Evolutionary conservation across 2,113 vertebrate species (phyloP).

Genomic region (Dinomys branickii): DNA sequence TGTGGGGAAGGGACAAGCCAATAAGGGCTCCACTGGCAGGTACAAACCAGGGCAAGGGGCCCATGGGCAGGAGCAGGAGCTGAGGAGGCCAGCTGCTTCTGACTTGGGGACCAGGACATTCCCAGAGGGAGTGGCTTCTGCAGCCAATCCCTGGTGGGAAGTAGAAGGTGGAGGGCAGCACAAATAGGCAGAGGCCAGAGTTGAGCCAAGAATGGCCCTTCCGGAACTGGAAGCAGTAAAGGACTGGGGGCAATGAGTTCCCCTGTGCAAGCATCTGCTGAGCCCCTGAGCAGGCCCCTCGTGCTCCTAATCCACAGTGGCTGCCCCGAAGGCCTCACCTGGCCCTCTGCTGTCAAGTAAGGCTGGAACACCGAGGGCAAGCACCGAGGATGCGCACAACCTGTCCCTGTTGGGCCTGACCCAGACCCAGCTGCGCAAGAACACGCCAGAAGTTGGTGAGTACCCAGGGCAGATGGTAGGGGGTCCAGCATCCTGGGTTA

Average conservation of each 20-base stretch:
- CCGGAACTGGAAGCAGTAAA: neutral
- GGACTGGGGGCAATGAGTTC: neutral
- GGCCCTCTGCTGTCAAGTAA: neutral
- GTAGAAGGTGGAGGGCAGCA: neutral
- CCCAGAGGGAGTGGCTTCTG: neutral
- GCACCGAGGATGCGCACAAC: neutral
- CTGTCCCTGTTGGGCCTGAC: neutral
- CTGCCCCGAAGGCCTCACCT: neutral
- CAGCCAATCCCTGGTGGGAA: neutral
- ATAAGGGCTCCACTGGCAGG: neutral
- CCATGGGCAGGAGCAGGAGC: neutral
- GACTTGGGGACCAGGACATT: neutral
- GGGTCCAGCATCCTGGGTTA: neutral
- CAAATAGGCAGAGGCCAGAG: neutral
- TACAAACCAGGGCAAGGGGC: neutral
- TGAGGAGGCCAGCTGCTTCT: neutral
- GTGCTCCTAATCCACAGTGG: neutral
- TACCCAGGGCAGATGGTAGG: neutral
- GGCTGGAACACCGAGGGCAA: neutral
- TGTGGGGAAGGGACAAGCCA: neutral
- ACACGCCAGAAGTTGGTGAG: slow-evolving; percentile 38
- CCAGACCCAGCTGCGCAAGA: slow-evolving; percentile 39
- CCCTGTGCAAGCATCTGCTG: too few species aligned
- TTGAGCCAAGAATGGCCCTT: neutral
- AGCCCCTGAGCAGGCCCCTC: neutral